These are phyloP conservation scores for Geococcyx californianus DNA, from an alignment of 2,113 vertebrate genomes.

Conservation along the genomic window DNA sequence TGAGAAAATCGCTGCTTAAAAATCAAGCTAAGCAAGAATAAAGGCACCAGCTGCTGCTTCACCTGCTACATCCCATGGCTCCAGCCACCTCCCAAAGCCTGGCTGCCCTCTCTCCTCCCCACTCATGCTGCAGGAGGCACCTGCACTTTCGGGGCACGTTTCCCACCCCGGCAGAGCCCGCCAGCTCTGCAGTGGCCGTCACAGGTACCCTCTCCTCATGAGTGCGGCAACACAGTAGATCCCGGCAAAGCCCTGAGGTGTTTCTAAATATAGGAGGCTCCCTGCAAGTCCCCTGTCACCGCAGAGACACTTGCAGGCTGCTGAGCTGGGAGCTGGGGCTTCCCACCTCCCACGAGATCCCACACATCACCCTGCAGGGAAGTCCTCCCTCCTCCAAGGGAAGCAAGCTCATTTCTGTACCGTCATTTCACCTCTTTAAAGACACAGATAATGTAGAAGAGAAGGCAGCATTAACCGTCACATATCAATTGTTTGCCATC, in stretches of 20 bases:
- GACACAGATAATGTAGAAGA: neutral
- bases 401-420: neutral
- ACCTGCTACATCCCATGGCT: neutral
- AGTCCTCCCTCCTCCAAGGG: neutral
- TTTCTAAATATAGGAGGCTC: slow-evolving; percentile 18
- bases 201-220: slow-evolving; percentile 35
- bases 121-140: neutral
- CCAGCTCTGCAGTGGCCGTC: neutral
- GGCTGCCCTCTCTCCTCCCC: neutral
- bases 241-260: neutral
- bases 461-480: neutral
- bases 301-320: neutral
- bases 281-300: neutral
- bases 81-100: neutral
- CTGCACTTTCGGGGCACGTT: neutral
- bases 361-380: neutral
- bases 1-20: neutral
- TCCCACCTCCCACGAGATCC: neutral
- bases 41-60: neutral
- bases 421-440: neutral
- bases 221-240: neutral
- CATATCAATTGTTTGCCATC: neutral
- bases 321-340: neutral
- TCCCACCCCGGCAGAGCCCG: neutral
- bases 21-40: neutral